These are phyloP conservation scores for Sminthopsis crassicaudata DNA, from an alignment of 2,113 vertebrate genomes.

Conservation along the genomic window DNA sequence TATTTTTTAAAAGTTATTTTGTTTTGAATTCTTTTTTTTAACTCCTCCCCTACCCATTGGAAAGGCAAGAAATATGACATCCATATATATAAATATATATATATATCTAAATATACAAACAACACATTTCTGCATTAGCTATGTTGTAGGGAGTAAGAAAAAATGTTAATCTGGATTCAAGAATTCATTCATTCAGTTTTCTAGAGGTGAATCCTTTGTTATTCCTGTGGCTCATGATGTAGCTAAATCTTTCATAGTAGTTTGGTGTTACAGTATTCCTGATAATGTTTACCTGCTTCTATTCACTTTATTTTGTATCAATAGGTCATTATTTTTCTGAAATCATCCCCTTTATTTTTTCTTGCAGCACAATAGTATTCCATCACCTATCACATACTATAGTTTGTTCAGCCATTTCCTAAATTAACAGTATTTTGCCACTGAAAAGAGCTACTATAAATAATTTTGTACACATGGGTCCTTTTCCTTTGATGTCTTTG, in stretches of 20 bases:
- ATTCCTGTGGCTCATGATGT: neutral
- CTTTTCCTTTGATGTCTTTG: no score
- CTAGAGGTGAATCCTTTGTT: neutral
- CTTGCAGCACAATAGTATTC: neutral
- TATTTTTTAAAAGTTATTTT: neutral
- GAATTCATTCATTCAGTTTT: neutral
- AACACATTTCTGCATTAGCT: neutral
- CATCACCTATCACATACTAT: no score
- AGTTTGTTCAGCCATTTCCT: no score
- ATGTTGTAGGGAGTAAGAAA: neutral
- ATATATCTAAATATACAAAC: neutral
- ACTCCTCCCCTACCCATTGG: neutral
- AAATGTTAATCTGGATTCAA: neutral
- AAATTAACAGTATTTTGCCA: no score
- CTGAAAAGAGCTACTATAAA: no score
- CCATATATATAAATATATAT: no score
- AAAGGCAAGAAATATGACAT: neutral
- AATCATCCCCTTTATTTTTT: neutral
- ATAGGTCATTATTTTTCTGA: neutral
- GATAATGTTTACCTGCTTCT: neutral
- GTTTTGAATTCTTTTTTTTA: neutral
- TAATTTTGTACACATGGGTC: no score
- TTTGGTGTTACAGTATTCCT: neutral
- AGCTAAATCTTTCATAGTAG: neutral
- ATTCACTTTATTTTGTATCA: neutral